Evolutionary conservation across 2,113 vertebrate genomes (phyloP), one percentile per base, ranked within the genome.

Genomic region (Psammodynastes pulverulentus): DNA sequence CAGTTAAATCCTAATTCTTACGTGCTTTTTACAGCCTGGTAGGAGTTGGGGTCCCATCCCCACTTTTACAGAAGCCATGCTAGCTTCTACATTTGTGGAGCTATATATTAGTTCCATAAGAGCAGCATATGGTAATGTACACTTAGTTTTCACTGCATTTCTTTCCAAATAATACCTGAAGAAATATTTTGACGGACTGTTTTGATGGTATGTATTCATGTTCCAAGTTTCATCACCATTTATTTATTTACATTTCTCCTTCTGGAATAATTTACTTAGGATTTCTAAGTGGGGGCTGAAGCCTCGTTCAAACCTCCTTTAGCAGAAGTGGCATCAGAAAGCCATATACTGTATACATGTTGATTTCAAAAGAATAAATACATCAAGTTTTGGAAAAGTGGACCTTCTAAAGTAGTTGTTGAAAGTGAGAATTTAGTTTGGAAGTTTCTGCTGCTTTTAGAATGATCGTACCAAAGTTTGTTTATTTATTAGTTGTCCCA

Each of bases 391-490:
- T 91, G 84, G 90, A 91, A 86, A 62, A 49, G 19, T 90, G 49
- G 8, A 6, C 88, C 49, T 8, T 58, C 79, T 58, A 43, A 29
- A 91, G 53, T 85, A 84, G 26, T 39, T 6, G 26, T 54, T 92
- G 3, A n/a, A n/a, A 26, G 19, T 84, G 9, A 19, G 12, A 17
- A 29, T 45, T 53, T 84, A 29, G 24, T 49, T 58, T 89, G 51
- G 24, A 87, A 88, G 12, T 0, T 58, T 91, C 84, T 58, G 90
- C 46, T 88, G 3, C 93, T 91, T 88, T 34, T 34, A 88, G 51
- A 56, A 51, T n/a, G 23, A 46, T 46, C 54, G 48, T n/a, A 79
- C 48, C 17, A 89, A 93, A 94, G 94, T 89, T 90, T 9, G 29
- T 52, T 87, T 86, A 86, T 86, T 86, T 87, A 49, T 53, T 53